Evolutionary conservation across 1,140 invertebrate species (phyloP).

Genomic region (Sitobion miscanthi): DNA sequence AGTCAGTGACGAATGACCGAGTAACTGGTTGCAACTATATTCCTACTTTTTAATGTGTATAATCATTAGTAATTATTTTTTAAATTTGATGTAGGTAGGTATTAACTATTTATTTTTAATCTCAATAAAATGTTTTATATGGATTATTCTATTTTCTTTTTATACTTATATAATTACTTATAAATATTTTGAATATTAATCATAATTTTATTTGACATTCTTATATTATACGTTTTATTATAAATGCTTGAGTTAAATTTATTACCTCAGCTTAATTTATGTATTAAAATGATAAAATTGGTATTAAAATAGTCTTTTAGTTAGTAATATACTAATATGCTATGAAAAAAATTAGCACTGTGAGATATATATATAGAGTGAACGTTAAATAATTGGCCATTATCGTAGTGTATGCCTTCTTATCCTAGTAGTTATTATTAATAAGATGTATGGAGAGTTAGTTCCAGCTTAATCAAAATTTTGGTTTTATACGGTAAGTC

Average conservation of each 20-base stretch:
- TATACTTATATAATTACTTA: not conserved
- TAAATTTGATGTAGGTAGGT: not conserved
- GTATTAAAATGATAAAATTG: not conserved
- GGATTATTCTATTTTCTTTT: not conserved
- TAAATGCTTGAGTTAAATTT: not conserved
- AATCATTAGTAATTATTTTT: not conserved
- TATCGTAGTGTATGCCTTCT: not conserved
- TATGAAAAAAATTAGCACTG: not conserved
- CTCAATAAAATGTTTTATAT: not conserved
- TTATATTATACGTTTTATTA: not conserved
- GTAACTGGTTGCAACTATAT: not conserved
- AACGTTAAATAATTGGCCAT: not conserved
- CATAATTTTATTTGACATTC: not conserved
- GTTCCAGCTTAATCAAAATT: not conserved
- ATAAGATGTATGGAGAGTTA: not conserved
- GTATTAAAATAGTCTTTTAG: not conserved
- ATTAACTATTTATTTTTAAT: not conserved
- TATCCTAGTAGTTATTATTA: not conserved
- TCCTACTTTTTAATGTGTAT: not conserved
- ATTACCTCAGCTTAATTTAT: not conserved
- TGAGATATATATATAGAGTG: too few species aligned
- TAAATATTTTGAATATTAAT: conserved; percentile 9
- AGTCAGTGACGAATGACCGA: not conserved
- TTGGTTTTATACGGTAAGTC: not conserved
- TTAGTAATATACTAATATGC: not conserved